Conservation (phyloP, 64 coral and sea anemone genomes). For the Pocillopora verrucosa region DNA sequence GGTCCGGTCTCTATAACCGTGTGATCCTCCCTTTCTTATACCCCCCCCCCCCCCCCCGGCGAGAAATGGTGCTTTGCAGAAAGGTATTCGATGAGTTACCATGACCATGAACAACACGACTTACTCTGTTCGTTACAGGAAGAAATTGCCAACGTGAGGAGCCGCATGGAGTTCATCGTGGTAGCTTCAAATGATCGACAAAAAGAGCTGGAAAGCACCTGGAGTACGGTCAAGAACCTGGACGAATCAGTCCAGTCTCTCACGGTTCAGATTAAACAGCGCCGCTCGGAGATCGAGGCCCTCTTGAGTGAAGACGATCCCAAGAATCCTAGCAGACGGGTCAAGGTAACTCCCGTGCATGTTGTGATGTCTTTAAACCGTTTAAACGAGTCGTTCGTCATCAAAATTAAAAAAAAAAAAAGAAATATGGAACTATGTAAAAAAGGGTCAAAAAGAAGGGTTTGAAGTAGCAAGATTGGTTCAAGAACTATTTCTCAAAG, state of each 20-base stretch:
- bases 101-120: not conserved
- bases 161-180: conserved; percentile 69
- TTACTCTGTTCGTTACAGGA: not conserved
- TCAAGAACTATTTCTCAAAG: too few relatives aligned
- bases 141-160: conserved; percentile 76
- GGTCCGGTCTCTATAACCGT: too few relatives aligned
- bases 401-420: too few relatives aligned
- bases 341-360: conserved; percentile 50
- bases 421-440: too few relatives aligned
- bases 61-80: too few relatives aligned
- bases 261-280: conserved; percentile 45
- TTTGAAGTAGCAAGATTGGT: too few relatives aligned
- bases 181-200: conserved; percentile 73
- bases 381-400: too few relatives aligned
- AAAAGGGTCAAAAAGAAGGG: too few relatives aligned
- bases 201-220: conserved; percentile 82
- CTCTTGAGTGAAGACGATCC: conserved; percentile 52
- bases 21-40: too few relatives aligned
- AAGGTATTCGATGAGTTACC: too few relatives aligned
- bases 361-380: not conserved
- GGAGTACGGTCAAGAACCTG: conserved; percentile 79
- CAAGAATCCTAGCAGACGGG: conserved; percentile 35
- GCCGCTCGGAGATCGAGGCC: conserved; percentile 42
- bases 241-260: conserved; percentile 66
- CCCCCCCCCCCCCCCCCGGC: too few relatives aligned